A percentile compares a stretch with the other conserved stretches of the same genome.
These are phyloP conservation scores for Pachyuromys duprasi DNA, from an alignment of 2,797 vertebrate species.

Conservation along the genomic window DNA sequence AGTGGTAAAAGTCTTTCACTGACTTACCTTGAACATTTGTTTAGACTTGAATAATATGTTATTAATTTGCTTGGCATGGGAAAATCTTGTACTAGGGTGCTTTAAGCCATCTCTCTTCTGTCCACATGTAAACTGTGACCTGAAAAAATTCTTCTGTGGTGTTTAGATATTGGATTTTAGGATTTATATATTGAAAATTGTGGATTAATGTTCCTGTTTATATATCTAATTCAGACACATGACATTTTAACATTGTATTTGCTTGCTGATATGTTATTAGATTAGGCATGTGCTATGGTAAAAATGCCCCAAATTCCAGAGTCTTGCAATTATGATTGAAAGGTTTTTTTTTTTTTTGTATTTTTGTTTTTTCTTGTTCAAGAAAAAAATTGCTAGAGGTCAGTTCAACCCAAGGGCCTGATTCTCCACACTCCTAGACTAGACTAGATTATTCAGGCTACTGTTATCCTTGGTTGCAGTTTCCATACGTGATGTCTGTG, in stretches of 20 bases:
- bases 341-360: no score
- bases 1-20: background rate
- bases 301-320: background rate
- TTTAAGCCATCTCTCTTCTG: background rate
- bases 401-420: background rate
- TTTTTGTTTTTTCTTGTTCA: background rate
- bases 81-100: background rate
- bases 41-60: background rate
- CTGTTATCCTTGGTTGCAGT: background rate
- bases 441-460: background rate
- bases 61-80: background rate
- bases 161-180: background rate
- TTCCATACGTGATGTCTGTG: background rate
- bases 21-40: conserved; percentile 14
- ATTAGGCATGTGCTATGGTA: background rate
- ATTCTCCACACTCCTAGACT: background rate
- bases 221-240: background rate
- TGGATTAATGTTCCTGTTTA: background rate
- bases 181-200: background rate
- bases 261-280: background rate
- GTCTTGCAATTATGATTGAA: background rate
- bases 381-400: background rate
- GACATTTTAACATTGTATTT: background rate
- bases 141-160: background rate
- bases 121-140: background rate